Evolutionary conservation across 2,797 vertebrate genomes (phyloP).

Genomic region (Pogoniulus pusillus): DNA sequence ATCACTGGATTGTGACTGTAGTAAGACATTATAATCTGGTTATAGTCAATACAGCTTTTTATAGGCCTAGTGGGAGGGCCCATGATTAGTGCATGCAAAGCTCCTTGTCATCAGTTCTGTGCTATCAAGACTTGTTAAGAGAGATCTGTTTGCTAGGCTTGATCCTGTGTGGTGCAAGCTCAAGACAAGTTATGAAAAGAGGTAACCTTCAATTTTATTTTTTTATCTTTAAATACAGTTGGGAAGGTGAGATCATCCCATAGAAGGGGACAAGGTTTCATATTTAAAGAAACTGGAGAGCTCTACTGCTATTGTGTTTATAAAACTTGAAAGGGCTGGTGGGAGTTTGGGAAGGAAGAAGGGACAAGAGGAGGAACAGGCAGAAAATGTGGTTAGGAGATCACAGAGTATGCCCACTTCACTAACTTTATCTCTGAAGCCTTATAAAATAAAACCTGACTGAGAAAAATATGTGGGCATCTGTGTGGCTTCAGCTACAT

Average conservation of each 20-base stretch:
- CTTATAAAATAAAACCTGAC: neutral
- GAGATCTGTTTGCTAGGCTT: neutral
- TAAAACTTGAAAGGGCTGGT: neutral
- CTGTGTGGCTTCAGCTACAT: neutral
- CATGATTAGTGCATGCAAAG: neutral
- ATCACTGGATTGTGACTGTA: neutral
- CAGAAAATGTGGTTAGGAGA: neutral
- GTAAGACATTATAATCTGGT: neutral
- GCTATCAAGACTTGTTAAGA: neutral
- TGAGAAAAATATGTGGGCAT: neutral
- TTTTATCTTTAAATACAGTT: neutral
- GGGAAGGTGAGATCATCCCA: neutral
- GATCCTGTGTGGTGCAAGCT: neutral
- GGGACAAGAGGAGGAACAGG: neutral
- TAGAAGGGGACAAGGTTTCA: neutral
- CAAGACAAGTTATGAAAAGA: neutral
- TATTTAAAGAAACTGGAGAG: neutral
- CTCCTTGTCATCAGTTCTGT: neutral
- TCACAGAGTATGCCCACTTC: neutral
- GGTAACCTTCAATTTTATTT: no score
- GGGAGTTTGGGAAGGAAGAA: neutral
- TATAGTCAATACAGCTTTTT: neutral
- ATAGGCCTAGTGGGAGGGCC: neutral
- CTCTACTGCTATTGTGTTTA: neutral
- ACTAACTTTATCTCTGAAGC: neutral